Evolutionary conservation across 2,888 invertebrate genomes (phyloP), one percentile per base, ranked within the genome.

Genomic region (Steromphala cineraria): DNA sequence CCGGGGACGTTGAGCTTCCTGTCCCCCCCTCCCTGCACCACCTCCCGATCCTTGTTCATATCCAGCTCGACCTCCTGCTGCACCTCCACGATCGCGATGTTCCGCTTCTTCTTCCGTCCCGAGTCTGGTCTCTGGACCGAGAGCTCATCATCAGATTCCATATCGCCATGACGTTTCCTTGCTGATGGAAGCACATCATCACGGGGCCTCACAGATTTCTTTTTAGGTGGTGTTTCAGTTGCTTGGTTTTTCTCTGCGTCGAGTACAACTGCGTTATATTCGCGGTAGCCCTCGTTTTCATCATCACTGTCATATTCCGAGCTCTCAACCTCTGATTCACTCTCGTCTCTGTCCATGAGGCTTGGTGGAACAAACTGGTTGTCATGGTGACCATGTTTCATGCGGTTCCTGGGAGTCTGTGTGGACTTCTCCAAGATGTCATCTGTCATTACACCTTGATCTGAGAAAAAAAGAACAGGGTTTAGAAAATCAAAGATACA

Each of bases 61-160:
- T 89, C 88, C 21, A 89, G 82, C 15, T 88, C 88, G 36, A 88
- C 88, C 0, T 88, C 85, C 75, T 90, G 89, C 80, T 90, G 89
- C 24, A 91, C 90, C 67, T 91, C 89, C 56, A 91, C 87, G 31
- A 91, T 85, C 7, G 90, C 91, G 62, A 84, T 83, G 31, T 71
- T 71, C 55, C 77, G 21, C 77, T 78, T 10, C 10, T 67, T 5
- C 67, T 21, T 15, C 36, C 55, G 28, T 2, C 75, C 67, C 5
- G 46, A 46, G 40, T 31, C 36, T 3, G 67, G 52, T 15, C 40
- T 36, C 46, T 17, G 21, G 15, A 53, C 67, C 67, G 36, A n/a
- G 15, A 71, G 19, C 5, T 78, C 74, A 17, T 74, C 76, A 31
- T 79, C 81, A 19, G 75, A 55, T n/a, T 81, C 56, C 3, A 79